A percentile compares a stretch with the other conserved stretches of the same genome.
Conservation (phyloP, 2,888 invertebrate species). For the Pristionchus japonicus region DNA sequence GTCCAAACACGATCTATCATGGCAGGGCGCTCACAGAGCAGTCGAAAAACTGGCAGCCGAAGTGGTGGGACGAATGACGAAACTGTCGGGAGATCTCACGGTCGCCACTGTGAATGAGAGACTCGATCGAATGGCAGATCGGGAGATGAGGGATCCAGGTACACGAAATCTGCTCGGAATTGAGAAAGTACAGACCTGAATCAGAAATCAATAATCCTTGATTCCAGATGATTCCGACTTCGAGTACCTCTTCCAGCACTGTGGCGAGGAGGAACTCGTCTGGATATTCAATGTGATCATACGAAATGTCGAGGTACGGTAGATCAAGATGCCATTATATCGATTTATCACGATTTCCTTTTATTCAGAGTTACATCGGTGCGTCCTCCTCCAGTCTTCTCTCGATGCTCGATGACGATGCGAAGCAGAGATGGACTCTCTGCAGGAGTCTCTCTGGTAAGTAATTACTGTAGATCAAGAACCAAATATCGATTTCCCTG, state of each 20-base stretch:
- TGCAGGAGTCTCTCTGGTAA: constrained; percentile 34
- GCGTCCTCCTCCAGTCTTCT: constrained; percentile 28
- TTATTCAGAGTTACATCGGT: constrained; percentile 42
- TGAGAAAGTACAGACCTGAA: background rate
- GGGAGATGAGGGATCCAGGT: constrained; percentile 42
- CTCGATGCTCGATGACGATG: constrained; percentile 29
- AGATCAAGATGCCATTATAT: background rate
- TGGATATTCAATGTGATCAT: constrained; percentile 62
- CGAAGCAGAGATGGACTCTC: constrained; percentile 37
- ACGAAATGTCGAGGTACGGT: constrained; percentile 54
- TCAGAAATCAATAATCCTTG: background rate
- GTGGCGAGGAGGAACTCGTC: constrained; percentile 57
- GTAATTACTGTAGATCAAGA: background rate
- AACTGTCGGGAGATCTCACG: constrained; percentile 35
- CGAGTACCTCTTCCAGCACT: constrained; percentile 43
- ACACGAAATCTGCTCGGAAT: background rate
- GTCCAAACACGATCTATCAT: background rate
- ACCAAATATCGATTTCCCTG: background rate
- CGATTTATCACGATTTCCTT: background rate
- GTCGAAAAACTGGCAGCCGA: constrained; percentile 28
- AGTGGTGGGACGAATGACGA: constrained; percentile 12
- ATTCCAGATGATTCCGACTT: constrained; percentile 43
- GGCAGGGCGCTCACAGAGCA: constrained; percentile 19
- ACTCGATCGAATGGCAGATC: constrained; percentile 48
- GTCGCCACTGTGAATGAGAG: constrained; percentile 49